Percentiles rank a stretch among this genome's conserved stretches.
Evolutionary conservation across 2,113 vertebrate genomes (phyloP).

Genomic region (Lathamus discolor): DNA sequence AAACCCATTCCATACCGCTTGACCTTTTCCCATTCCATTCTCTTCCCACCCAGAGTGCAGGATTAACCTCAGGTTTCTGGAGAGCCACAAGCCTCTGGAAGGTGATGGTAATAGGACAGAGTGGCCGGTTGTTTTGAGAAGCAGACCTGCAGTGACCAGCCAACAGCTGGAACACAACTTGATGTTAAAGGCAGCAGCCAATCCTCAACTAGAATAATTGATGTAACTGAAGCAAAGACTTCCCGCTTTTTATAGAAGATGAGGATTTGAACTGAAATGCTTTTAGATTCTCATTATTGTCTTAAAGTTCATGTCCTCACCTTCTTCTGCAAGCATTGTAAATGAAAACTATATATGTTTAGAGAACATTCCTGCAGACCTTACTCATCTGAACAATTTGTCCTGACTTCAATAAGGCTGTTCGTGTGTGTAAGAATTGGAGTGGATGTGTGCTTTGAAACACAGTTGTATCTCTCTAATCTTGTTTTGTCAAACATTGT

Average conservation of each 20-base stretch:
- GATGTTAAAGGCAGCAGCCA: background rate
- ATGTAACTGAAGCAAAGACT: background rate
- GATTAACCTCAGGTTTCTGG: background rate
- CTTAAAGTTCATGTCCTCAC: background rate
- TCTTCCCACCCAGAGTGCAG: background rate
- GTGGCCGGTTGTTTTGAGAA: background rate
- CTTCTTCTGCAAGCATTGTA: background rate
- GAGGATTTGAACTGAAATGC: background rate
- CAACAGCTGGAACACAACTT: background rate
- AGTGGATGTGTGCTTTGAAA: background rate
- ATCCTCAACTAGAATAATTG: background rate
- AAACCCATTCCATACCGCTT: background rate
- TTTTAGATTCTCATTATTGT: background rate
- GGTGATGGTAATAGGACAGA: background rate
- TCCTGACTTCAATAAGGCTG: background rate
- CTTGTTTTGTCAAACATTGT: slow-evolving; percentile 1
- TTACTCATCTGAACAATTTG: background rate
- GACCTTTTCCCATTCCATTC: background rate
- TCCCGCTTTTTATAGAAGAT: background rate
- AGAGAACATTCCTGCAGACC: background rate
- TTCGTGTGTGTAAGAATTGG: background rate
- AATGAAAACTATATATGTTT: background rate
- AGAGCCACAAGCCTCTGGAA: background rate
- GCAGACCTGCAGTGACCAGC: background rate
- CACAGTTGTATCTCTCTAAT: background rate